A percentile compares a stretch with the other conserved stretches of the same genome.
Conservation (phyloP, 2,113 vertebrate species). For the Hippopotamus amphibius region DNA sequence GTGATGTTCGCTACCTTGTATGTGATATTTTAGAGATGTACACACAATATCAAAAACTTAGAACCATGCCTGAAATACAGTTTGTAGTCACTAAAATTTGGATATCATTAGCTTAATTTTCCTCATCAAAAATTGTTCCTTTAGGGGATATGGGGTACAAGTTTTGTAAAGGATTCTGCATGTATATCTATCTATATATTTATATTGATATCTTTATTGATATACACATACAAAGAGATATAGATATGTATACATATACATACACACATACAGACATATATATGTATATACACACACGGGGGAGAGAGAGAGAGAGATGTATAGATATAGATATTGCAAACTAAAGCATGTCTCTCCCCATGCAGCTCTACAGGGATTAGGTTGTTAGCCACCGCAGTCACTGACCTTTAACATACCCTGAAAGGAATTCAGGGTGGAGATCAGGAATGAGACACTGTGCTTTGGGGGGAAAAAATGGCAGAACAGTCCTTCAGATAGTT, state of each 20-base stretch:
- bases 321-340: background rate
- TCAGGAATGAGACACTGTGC: background rate
- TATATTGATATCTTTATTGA: background rate
- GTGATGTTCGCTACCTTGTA: background rate
- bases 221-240: background rate
- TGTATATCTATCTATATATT: background rate
- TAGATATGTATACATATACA: background rate
- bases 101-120: background rate
- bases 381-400: background rate
- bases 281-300: background rate
- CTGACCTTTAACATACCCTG: background rate
- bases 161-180: background rate
- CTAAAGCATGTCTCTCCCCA: background rate
- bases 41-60: background rate
- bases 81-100: background rate
- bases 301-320: background rate
- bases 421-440: background rate
- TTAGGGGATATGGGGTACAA: background rate
- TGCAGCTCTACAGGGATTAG: background rate
- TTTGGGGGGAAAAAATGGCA: too few species aligned
- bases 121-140: background rate
- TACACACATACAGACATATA: background rate
- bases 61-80: background rate
- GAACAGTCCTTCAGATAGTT: background rate
- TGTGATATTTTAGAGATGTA: background rate